Evolutionary conservation across 2,888 invertebrate species (phyloP).

Genomic region (Limenitis camilla): DNA sequence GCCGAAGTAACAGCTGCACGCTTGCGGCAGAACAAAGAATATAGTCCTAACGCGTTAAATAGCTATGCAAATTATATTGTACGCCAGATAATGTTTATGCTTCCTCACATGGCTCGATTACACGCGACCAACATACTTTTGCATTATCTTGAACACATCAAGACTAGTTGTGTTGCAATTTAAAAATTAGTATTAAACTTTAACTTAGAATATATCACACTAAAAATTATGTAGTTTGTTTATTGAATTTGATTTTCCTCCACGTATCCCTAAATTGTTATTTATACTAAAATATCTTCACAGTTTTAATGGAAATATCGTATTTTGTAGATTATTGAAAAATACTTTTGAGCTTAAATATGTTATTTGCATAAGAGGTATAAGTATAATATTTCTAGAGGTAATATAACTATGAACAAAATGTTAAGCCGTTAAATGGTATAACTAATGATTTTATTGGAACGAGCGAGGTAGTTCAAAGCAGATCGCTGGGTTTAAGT

Average conservation of each 20-base stretch:
- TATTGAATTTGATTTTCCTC: background rate
- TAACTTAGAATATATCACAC: slow-evolving; percentile 15
- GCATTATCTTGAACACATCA: slow-evolving; percentile 56
- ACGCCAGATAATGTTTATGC: slow-evolving; percentile 35
- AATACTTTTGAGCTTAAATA: too few relatives aligned
- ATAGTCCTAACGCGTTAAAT: slow-evolving; percentile 52
- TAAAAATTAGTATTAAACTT: slow-evolving; percentile 25
- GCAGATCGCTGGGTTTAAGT: slow-evolving; percentile 19
- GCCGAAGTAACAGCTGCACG: slow-evolving; percentile 55
- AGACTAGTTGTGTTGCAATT: slow-evolving; percentile 45
- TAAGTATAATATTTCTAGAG: too few relatives aligned
- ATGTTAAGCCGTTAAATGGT: too few relatives aligned
- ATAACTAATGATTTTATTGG: background rate
- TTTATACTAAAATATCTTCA: too few relatives aligned
- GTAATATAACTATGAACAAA: too few relatives aligned
- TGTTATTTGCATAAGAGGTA: too few relatives aligned
- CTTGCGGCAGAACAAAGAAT: slow-evolving; percentile 59
- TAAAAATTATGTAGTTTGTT: background rate
- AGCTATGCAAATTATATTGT: slow-evolving; percentile 46
- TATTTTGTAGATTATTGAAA: too few relatives aligned
- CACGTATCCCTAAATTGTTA: too few relatives aligned
- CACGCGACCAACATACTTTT: slow-evolving; percentile 35
- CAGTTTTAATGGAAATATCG: too few relatives aligned
- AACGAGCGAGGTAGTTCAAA: slow-evolving; percentile 5
- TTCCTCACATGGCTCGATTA: slow-evolving; percentile 44